Conservation (phyloP, 2,113 vertebrate genomes). For the Phalacrocorax carbo region DNA sequence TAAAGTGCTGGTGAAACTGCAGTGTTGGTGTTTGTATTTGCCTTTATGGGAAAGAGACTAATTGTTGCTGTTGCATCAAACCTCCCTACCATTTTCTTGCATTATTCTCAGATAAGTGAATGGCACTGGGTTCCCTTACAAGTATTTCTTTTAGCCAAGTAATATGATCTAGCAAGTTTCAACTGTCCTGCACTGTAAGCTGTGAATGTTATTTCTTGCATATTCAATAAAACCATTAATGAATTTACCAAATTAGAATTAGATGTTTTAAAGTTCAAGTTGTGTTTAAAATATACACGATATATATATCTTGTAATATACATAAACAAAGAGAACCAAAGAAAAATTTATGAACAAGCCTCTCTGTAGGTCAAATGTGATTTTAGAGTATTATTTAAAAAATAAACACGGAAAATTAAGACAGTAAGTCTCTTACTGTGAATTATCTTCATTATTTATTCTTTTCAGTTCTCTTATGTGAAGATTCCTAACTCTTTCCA, state of each 20-base stretch:
- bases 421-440: constrained; percentile 86
- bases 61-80: neutral
- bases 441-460: constrained; percentile 99
- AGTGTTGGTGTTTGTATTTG: neutral
- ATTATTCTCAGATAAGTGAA: neutral
- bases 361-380: neutral
- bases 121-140: neutral
- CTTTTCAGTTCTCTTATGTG: constrained; percentile 99
- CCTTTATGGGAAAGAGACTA: neutral
- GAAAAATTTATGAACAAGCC: neutral
- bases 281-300: neutral
- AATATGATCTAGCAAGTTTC: neutral
- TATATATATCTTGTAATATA: no score
- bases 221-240: neutral
- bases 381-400: neutral
- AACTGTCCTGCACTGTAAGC: neutral
- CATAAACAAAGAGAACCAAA: neutral
- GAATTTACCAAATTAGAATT: neutral
- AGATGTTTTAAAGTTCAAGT: neutral
- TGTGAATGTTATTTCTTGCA: neutral
- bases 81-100: neutral
- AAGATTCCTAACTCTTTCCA: constrained; percentile 99
- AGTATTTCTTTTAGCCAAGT: neutral
- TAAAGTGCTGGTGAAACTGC: neutral
- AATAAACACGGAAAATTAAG: constrained; percentile 25